Conservation (phyloP, 2,888 invertebrate genomes). For the Cheilosia vulpina region DNA sequence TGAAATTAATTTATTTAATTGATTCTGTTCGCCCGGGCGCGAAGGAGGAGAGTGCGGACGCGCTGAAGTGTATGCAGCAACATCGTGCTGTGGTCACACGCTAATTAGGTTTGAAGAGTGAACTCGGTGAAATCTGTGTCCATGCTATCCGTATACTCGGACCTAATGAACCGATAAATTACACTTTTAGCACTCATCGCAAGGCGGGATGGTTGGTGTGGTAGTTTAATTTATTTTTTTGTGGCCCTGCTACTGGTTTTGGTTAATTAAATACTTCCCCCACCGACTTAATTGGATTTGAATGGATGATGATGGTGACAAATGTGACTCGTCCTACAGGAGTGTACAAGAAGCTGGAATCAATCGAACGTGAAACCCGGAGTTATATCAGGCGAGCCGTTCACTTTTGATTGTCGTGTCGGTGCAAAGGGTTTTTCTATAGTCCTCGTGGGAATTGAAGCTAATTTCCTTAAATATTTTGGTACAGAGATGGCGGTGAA, state of each 20-base stretch:
- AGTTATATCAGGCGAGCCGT: no score
- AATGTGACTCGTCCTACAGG: slow-evolving; percentile 17
- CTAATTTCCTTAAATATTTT: slow-evolving; percentile 29
- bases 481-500: no score
- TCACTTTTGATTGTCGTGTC: no score
- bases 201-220: neutral
- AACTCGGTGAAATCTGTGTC: slow-evolving; percentile 50
- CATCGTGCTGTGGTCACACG: slow-evolving; percentile 60
- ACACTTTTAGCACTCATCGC: slow-evolving; percentile 51
- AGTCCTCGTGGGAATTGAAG: slow-evolving; percentile 17
- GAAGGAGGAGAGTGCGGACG: neutral
- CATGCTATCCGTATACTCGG: slow-evolving; percentile 50
- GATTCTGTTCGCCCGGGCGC: slow-evolving; percentile 44
- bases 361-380: slow-evolving; percentile 7
- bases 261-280: slow-evolving; percentile 52
- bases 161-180: slow-evolving; percentile 72
- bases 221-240: slow-evolving; percentile 1
- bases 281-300: slow-evolving; percentile 47
- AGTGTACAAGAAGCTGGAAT: neutral
- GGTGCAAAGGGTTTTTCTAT: neutral
- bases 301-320: slow-evolving; percentile 47
- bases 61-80: slow-evolving; percentile 30
- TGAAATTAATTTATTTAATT: slow-evolving; percentile 74
- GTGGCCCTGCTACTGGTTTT: slow-evolving; percentile 11
- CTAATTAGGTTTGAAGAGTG: slow-evolving; percentile 66